phyloP scores from a whole-genome alignment of 2,797 vertebrate genomes.

The Merluccius polli region DNA sequence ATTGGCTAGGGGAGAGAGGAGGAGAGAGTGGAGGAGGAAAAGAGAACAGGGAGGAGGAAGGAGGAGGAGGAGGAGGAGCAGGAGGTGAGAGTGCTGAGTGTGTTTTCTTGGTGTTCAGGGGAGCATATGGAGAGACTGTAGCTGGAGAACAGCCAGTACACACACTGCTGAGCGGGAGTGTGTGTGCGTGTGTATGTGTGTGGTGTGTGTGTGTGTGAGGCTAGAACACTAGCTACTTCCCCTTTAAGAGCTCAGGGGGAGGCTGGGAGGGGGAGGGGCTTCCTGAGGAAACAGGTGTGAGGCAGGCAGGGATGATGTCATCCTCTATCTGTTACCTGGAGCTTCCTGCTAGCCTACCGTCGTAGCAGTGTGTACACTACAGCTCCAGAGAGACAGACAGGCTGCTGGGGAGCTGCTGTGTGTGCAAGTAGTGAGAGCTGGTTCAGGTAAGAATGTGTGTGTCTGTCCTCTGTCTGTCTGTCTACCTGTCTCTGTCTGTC shows the following conservation, averaged over 20 bases:
- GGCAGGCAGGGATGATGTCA: constrained; percentile 1
- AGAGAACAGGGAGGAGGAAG: background rate
- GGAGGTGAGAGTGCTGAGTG: background rate
- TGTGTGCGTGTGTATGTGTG: background rate
- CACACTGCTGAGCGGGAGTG: background rate
- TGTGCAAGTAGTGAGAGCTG: background rate
- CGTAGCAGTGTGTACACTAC: background rate
- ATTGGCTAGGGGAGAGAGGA: background rate
- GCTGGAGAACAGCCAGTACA: background rate
- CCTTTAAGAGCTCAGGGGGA: background rate
- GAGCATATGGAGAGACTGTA: background rate
- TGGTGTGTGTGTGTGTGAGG: background rate
- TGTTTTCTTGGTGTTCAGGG: background rate
- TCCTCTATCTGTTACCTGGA: background rate
- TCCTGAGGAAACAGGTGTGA: constrained; percentile 1
- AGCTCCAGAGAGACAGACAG: background rate
- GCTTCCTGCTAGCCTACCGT: background rate
- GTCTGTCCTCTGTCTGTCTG: too few relatives aligned
- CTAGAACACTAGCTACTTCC: background rate
- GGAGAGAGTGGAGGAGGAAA: too few relatives aligned
- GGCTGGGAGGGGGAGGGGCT: background rate
- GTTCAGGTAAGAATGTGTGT: background rate
- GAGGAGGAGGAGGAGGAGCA: background rate
- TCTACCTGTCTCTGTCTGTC: too few relatives aligned
- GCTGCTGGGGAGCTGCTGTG: background rate